Conservation (phyloP, 2,888 invertebrate genomes). For the Tetrapedia diversipes region DNA sequence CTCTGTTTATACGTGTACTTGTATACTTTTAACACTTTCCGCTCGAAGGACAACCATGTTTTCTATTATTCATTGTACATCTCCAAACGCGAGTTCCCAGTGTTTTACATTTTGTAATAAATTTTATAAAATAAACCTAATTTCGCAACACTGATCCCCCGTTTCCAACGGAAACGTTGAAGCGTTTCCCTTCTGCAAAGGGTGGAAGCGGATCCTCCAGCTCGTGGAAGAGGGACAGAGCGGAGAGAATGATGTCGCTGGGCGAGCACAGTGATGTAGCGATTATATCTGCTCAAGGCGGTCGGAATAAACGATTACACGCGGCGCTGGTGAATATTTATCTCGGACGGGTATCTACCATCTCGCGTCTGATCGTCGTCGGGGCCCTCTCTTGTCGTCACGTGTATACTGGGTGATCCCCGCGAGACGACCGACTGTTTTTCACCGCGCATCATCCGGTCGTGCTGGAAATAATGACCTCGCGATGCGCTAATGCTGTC, state of each 20-base stretch:
- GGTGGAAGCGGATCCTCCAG: constrained; percentile 16
- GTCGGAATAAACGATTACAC: constrained; percentile 63
- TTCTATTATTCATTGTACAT: too few relatives aligned
- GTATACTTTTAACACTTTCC: too few relatives aligned
- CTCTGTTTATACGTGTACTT: too few relatives aligned
- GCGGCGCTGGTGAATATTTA: constrained; percentile 60
- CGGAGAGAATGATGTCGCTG: constrained; percentile 56
- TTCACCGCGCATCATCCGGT: constrained; percentile 15
- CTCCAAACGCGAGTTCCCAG: too few relatives aligned
- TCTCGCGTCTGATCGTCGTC: constrained; percentile 53
- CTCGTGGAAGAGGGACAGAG: constrained; percentile 37
- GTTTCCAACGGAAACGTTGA: too few relatives aligned
- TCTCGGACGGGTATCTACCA: constrained; percentile 58
- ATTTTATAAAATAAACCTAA: too few relatives aligned
- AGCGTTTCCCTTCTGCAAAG: too few relatives aligned
- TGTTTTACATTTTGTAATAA: too few relatives aligned
- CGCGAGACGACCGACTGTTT: constrained; percentile 33
- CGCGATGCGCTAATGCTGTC: neutral
- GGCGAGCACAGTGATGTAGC: constrained; percentile 57
- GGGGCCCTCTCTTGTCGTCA: constrained; percentile 54
- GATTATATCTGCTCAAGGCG: constrained; percentile 60
- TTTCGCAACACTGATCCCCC: too few relatives aligned
- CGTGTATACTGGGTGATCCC: constrained; percentile 54
- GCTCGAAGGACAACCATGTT: too few relatives aligned
- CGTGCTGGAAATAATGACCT: constrained; percentile 12